Conservation (phyloP, 2,797 vertebrate species). For the Nyctibius grandis region DNA sequence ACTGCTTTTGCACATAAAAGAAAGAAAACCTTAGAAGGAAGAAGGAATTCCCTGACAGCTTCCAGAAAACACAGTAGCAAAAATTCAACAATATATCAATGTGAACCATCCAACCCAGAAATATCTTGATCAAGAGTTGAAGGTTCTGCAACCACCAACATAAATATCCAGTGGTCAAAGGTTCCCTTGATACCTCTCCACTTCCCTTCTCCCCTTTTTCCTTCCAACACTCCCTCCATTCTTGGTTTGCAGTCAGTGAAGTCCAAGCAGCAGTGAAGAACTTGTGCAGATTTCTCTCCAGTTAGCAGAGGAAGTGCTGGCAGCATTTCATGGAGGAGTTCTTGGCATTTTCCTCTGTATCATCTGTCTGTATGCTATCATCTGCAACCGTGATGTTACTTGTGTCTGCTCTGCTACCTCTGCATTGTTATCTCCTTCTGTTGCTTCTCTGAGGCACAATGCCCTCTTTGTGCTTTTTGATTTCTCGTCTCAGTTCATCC, state of each 20-base stretch:
- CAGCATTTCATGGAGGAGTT: not conserved
- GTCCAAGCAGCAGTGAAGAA: not conserved
- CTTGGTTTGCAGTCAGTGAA: not conserved
- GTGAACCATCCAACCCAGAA: not conserved
- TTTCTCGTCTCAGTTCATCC: not conserved
- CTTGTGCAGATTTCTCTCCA: not conserved
- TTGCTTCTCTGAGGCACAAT: not conserved
- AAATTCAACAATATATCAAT: not conserved
- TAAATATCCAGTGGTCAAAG: not conserved
- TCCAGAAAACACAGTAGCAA: not conserved
- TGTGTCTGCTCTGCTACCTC: not conserved
- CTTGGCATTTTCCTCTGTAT: not conserved
- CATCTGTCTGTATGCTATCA: not conserved
- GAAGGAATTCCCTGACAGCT: not conserved
- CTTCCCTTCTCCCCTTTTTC: not conserved
- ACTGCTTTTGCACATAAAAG: not conserved
- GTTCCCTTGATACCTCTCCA: not conserved
- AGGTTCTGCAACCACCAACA: not conserved
- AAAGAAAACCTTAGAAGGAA: not conserved
- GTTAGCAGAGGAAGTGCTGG: not conserved
- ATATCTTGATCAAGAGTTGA: not conserved
- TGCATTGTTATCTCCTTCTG: not conserved
- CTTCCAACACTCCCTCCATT: not conserved
- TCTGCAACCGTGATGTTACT: fast-evolving
- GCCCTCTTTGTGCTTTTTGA: not conserved